Conservation (phyloP, 2,888 invertebrate species). For the Idaea aversata region DNA sequence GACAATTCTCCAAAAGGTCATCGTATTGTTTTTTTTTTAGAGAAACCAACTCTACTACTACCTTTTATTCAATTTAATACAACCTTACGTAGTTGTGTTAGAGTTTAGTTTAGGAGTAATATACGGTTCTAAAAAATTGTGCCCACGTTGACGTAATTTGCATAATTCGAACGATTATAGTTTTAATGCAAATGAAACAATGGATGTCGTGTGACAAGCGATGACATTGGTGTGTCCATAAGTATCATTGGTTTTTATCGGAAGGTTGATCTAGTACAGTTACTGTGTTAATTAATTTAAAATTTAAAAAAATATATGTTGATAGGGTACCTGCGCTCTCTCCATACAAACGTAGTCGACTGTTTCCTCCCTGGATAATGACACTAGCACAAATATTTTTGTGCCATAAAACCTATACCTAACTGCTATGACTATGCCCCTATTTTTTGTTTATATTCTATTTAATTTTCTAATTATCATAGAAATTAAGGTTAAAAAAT, state of each 20-base stretch:
- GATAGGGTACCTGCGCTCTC: too few relatives aligned
- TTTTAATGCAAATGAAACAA: conserved; percentile 69
- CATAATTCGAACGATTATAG: conserved; percentile 53
- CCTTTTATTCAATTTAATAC: conserved; percentile 2
- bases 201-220: conserved; percentile 55
- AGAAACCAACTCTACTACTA: conserved; percentile 9
- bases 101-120: neutral
- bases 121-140: conserved; percentile 7
- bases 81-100: conserved; percentile 1
- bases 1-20: conserved; percentile 15
- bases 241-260: conserved; percentile 1
- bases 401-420: too few relatives aligned
- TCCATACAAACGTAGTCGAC: too few relatives aligned
- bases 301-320: too few relatives aligned
- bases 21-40: conserved; percentile 15
- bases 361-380: too few relatives aligned
- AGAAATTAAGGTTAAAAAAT: too few relatives aligned
- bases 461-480: too few relatives aligned
- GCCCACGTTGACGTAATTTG: conserved; percentile 31
- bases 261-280: conserved; percentile 11
- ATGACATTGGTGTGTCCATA: conserved; percentile 31
- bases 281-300: too few relatives aligned
- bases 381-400: too few relatives aligned
- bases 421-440: too few relatives aligned
- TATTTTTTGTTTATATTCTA: too few relatives aligned